Base-by-base conservation (phyloP, 2,797 vertebrate genomes). In the Catharus ustulatus region DNA sequence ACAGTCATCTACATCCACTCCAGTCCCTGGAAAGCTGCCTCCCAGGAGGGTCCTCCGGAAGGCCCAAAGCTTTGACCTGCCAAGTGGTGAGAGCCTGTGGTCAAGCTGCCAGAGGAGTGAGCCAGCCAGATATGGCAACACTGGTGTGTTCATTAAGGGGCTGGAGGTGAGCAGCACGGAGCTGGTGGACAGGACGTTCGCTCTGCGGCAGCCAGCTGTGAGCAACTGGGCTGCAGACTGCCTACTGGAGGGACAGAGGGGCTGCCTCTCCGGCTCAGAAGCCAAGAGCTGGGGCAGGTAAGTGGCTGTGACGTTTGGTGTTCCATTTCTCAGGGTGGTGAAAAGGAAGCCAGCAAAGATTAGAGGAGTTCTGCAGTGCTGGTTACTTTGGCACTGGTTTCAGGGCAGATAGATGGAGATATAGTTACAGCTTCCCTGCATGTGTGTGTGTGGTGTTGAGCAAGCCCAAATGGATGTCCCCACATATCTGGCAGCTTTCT, bases 31-130 rank as follows among this genome's bases (percentile, higher is more conserved):
- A 48, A 89, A 94, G 45, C 97, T 82, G 6, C 66, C 95, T 34
- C 90, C 97, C 32, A 96, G 97, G 66, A 98, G 97, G 83, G 91
- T 97, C n/a, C 97, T 99, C 40, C 97, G 98, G 32, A 99, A 99
- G 90, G 98, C 98, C 10, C 98, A 98, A 45, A 99, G 99, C 94
- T 98, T 99, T 23, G 99, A 99, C 94, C 97, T 97, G 3, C 97
- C 98, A 10, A 84, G 98, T 36, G 96, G 98, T 1, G 98, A 98
- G 81, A 90, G 63, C 15, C 68, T 88, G 4, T 97, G 98, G 46
- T 97, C 97, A 17, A 95, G 97, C 14, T 97, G 97, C 84, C 97
- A 98, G 71, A 96, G 98, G 24, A 98, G 98, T 1, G 98, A 98
- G 72, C 97, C 98, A 0, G 96, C 94, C 15, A 96, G 96, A 18